Evolutionary conservation across 2,797 vertebrate species (phyloP).

Genomic region (Phataginus tetradactyla): DNA sequence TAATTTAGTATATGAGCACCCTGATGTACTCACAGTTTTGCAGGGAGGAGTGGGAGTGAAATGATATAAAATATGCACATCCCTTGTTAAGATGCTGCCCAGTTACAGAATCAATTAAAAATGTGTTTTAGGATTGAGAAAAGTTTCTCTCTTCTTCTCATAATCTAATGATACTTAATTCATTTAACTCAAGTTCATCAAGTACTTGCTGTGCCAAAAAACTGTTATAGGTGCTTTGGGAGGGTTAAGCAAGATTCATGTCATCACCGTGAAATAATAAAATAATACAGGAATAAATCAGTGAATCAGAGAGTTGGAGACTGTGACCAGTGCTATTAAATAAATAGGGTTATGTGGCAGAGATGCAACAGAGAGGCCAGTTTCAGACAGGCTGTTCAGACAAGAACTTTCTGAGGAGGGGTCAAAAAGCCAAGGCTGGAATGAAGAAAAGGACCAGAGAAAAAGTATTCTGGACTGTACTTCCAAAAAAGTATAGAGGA

Average conservation of each 20-base stretch:
- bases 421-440: background rate
- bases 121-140: background rate
- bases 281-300: background rate
- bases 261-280: background rate
- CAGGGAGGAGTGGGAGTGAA: background rate
- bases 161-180: background rate
- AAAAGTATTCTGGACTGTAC: background rate
- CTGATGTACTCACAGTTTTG: background rate
- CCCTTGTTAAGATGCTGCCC: background rate
- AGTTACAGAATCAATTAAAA: background rate
- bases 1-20: too few relatives aligned
- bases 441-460: background rate
- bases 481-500: too few relatives aligned
- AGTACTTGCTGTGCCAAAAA: background rate
- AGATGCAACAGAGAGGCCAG: background rate
- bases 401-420: background rate
- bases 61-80: background rate
- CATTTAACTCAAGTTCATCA: background rate
- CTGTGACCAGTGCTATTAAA: background rate
- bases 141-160: background rate
- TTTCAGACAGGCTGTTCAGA: background rate
- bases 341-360: background rate
- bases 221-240: background rate
- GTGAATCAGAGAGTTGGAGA: background rate
- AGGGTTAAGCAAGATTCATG: background rate